phyloP scores from a whole-genome alignment of 2,113 vertebrate species.

The Prionailurus viverrinus region DNA sequence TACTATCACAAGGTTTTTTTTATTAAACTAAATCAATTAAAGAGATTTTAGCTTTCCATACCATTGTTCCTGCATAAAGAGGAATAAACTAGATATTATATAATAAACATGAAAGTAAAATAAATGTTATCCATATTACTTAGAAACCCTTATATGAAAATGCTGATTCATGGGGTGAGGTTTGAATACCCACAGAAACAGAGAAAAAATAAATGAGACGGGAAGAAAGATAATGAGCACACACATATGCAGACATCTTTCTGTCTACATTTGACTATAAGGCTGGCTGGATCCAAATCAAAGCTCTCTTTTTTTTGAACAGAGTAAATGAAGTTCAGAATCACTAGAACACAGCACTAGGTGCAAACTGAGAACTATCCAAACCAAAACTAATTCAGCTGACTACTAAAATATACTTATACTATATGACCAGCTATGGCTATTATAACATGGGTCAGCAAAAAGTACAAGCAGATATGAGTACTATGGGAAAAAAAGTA shows the following conservation, averaged over 20 bases:
- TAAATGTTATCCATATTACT: neutral
- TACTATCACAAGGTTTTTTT: neutral
- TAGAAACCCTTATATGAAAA: neutral
- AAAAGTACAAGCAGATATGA: neutral
- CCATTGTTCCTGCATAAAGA: neutral
- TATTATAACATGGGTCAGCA: neutral
- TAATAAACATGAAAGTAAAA: neutral
- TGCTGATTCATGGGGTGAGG: neutral
- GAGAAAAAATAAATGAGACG: slow-evolving; percentile 14
- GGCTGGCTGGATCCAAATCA: neutral
- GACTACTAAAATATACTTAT: neutral
- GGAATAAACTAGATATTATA: neutral
- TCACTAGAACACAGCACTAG: neutral
- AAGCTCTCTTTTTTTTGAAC: neutral
- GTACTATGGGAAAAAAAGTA: neutral
- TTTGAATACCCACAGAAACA: neutral
- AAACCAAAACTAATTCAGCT: neutral
- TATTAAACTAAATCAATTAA: neutral
- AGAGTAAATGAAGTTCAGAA: neutral
- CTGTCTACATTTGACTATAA: neutral
- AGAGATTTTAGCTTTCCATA: neutral
- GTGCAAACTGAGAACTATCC: neutral
- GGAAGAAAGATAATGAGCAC: neutral
- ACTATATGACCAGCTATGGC: neutral
- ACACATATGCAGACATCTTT: neutral